A percentile compares a stretch with the other conserved stretches of the same genome.
Evolutionary conservation across 2,888 invertebrate genomes (phyloP).

Genomic region (Athripsodes cinereus): DNA sequence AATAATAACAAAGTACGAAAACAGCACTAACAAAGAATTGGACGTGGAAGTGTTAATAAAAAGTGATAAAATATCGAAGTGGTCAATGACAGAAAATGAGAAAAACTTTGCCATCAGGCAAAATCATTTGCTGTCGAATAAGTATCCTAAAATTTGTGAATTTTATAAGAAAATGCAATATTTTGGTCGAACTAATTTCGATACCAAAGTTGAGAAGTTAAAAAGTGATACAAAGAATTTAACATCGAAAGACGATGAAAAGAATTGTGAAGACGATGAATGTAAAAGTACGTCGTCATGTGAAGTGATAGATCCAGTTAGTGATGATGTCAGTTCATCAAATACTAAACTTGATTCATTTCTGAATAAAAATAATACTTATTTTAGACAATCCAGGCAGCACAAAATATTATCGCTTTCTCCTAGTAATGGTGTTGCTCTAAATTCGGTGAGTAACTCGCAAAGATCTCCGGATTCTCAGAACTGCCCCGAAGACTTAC

Average conservation of each 20-base stretch:
- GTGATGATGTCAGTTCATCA: not conserved
- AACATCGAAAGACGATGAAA: not conserved
- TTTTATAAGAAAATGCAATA: not conserved
- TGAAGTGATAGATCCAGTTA: slow-evolving; percentile 1
- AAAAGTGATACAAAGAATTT: not conserved
- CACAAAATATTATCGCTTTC: not conserved
- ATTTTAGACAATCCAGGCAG: not conserved
- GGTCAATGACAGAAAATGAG: not conserved
- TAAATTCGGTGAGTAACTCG: not conserved
- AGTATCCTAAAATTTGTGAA: not conserved
- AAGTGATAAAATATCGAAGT: slow-evolving; percentile 23
- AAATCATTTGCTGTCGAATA: not conserved
- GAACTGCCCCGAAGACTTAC: not conserved
- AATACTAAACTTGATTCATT: not conserved
- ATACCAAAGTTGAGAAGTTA: not conserved
- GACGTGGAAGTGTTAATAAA: slow-evolving; percentile 23
- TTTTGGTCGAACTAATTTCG: not conserved
- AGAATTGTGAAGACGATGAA: slow-evolving; percentile 1
- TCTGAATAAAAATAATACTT: too few species aligned
- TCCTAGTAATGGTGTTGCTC: not conserved
- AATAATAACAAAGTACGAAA: slow-evolving; percentile 7
- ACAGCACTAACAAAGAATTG: slow-evolving; percentile 9
- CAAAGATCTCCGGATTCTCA: not conserved
- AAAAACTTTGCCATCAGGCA: slow-evolving; percentile 1
- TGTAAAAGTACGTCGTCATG: slow-evolving; percentile 10